Percentiles rank a stretch among this genome's conserved stretches.
Conservation (phyloP, 2,797 vertebrate species). For the Busarellus nigricollis region DNA sequence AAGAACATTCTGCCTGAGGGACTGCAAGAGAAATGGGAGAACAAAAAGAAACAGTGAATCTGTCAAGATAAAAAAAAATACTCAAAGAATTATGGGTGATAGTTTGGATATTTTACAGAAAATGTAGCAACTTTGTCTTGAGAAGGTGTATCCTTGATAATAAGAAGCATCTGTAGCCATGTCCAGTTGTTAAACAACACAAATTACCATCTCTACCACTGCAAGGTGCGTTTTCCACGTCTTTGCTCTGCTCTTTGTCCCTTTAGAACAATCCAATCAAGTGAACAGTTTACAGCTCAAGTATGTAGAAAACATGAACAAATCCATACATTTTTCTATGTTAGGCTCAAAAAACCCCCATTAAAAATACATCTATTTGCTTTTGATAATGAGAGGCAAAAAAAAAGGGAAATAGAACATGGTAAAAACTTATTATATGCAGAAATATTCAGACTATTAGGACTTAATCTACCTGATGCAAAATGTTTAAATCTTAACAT, state of each 20-base stretch:
- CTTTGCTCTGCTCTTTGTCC: neutral
- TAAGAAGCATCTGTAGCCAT: neutral
- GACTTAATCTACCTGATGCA: neutral
- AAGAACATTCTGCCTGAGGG: neutral
- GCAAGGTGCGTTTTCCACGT: neutral
- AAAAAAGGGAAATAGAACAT: neutral
- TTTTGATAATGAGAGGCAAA: neutral
- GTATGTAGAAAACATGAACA: neutral
- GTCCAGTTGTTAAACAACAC: neutral
- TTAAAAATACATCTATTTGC: neutral
- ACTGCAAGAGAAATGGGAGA: neutral
- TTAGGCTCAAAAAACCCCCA: neutral
- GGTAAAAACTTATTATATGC: neutral
- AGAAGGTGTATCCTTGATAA: neutral
- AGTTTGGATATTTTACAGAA: neutral
- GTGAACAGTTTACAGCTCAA: neutral
- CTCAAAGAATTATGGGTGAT: neutral
- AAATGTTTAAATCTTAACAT: neutral
- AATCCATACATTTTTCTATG: neutral
- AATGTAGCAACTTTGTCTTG: neutral
- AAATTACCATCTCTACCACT: neutral
- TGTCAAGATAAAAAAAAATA: neutral
- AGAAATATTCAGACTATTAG: neutral
- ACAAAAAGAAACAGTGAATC: neutral
- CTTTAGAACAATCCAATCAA: neutral